Conservation (phyloP, 2,888 invertebrate species). For the Drosophila pseudotakahashii region DNA sequence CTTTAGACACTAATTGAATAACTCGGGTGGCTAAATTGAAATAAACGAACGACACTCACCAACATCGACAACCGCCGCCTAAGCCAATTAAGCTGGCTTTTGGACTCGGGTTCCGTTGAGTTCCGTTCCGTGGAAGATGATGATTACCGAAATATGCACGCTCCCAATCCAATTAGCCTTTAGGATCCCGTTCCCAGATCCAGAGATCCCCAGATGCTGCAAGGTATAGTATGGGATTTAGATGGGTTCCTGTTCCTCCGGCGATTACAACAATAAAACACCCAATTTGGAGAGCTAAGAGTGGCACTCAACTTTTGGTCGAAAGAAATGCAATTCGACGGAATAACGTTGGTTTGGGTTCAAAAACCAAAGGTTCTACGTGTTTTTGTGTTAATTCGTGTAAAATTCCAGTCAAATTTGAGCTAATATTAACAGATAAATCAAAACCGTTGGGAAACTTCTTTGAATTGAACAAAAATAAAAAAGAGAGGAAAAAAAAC, state of each 20-base stretch:
- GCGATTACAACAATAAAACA: background rate
- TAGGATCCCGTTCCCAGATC: slow-evolving; percentile 4
- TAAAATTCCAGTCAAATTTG: slow-evolving; percentile 12
- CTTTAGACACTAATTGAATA: slow-evolving; percentile 30
- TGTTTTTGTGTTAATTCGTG: slow-evolving; percentile 11
- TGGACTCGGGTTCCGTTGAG: slow-evolving; percentile 6
- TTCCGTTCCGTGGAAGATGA: slow-evolving; percentile 8
- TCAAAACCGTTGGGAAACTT: slow-evolving; percentile 24
- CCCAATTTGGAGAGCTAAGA: slow-evolving; percentile 8
- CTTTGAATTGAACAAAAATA: background rate
- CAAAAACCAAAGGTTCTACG: slow-evolving; percentile 2
- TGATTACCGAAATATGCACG: slow-evolving; percentile 7
- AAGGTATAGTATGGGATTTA: slow-evolving; percentile 5
- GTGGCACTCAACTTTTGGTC: background rate
- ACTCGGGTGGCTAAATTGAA: slow-evolving; percentile 56
- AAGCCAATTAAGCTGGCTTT: slow-evolving; percentile 46
- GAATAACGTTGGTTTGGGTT: background rate
- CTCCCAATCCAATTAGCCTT: slow-evolving; percentile 25
- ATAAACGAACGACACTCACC: slow-evolving; percentile 53
- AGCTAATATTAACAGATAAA: slow-evolving; percentile 32
- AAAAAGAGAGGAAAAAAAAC: background rate
- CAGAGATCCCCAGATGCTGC: slow-evolving; percentile 7
- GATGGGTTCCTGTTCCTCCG: slow-evolving; percentile 11
- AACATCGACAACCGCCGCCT: slow-evolving; percentile 38
- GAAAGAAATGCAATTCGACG: background rate